Evolutionary conservation across 2,113 vertebrate species (phyloP).

Genomic region (Ctenomys sociabilis): DNA sequence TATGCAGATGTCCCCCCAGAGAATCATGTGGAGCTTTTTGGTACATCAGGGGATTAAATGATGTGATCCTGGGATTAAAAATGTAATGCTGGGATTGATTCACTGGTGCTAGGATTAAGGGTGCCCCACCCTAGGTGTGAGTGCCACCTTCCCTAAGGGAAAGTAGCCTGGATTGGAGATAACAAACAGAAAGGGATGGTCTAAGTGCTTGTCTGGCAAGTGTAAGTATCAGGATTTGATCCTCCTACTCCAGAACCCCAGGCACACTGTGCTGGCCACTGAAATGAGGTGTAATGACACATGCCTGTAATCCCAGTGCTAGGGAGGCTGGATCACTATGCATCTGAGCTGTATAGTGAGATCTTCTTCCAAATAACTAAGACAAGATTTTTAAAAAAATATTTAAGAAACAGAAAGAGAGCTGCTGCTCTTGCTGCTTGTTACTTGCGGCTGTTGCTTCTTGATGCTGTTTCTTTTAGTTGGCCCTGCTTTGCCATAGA

Average conservation of each 20-base stretch:
- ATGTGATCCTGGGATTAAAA: neutral
- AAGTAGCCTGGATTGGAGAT: neutral
- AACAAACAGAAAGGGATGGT: too few species aligned
- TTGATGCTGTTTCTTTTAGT: neutral
- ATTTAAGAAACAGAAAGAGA: neutral
- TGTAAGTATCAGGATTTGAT: too few species aligned
- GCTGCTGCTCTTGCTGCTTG: neutral
- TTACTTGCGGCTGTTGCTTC: neutral
- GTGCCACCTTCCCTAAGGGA: neutral
- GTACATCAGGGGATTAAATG: neutral
- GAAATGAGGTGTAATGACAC: too few species aligned
- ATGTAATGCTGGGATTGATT: neutral
- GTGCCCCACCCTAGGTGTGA: neutral
- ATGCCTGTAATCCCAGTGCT: too few species aligned
- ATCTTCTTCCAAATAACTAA: too few species aligned
- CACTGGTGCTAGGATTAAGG: neutral
- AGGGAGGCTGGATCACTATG: too few species aligned
- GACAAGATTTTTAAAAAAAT: too few species aligned
- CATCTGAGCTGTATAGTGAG: too few species aligned
- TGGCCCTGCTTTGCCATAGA: neutral
- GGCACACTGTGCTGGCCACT: too few species aligned
- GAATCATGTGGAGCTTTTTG: neutral
- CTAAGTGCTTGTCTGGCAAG: too few species aligned
- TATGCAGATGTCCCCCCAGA: neutral
- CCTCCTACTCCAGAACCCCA: too few species aligned